Evolutionary conservation across 2,113 vertebrate species (phyloP), one percentile per base, ranked within the genome.

Genomic region (Siphamia tubifer): DNA sequence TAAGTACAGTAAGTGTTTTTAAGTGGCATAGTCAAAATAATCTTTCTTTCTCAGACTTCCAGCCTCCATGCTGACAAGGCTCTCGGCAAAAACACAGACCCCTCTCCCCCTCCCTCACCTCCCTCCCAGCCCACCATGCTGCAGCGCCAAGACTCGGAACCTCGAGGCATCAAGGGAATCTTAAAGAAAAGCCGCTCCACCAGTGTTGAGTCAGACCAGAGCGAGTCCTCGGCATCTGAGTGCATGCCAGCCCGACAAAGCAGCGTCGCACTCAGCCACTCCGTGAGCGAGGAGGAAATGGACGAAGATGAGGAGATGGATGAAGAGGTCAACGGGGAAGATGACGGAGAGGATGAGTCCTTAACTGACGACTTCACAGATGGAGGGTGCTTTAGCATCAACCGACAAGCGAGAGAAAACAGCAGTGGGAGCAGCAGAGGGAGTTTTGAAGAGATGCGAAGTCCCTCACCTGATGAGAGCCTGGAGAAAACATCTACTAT

Each of bases 171-270:
- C 44, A 90, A 79, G 79, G 90, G 92, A 61, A 93, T 93, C 78
- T 82, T 93, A 45, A 93, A 94, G 82, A 94, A 92, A 61, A 87
- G 86, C 73, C 90, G 86, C 49, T 91, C 91, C 47, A 87, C 87
- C 17, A 90, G 90, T 23, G 58, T 88, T 21, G 91, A 92, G 55
- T 83, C 85, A 0, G 92, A 92, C 55, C 77, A 82, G 35, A 80
- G 86, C 12, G 89, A 92, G 31, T 35, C 38, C 16, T 73, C 64
- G 0, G 6, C 44, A 13, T 19, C 73, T 0, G 80, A 82, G 4
- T 21, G 31, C 2, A 1, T 27, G 2, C 47, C 44, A 2, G 54
- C 49, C 27, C 40, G 71, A 13, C 88, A 86, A 21, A 82, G 62
- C 76, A 81, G 74, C 15, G 17, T 90, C 35, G 71, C 74, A 13